Base-by-base conservation (phyloP, 2,888 invertebrate genomes). In the Sarcophaga rosellei region DNA sequence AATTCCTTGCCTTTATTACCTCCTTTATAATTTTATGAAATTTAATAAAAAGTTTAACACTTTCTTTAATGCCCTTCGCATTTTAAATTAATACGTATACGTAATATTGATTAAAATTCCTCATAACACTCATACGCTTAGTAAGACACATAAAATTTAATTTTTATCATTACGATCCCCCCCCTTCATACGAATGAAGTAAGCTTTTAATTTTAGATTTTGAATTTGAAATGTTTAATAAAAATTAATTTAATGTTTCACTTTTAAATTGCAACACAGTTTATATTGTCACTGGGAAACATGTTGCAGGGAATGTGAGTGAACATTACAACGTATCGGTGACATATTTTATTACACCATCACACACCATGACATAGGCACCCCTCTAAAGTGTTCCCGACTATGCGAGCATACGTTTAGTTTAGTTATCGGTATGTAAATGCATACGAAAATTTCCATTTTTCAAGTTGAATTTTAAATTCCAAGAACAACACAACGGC, bases 381-480 rank as follows among this genome's bases (percentile, higher is more conserved):
- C 23, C 12, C 45, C 12, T 10, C 35, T 0, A 35, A 35, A 35
- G 8, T 35, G 35, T 10, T 10, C 35, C 6, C 35, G 0, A 35
- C 35, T 35, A 35, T 1, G 35, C 2, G 10, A 35, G 53, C 53
- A 53, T 53, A 15, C 53, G 53, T 53, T 53, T 53, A 47, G 47
- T 15, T 47, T 15, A 53, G 35, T 35, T 35, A 53, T 17, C 15
- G 15, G 17, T 53, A 53, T 53, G 3, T 45, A 66, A 44, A 44
- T 66, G 66, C 44, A n/a, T 44, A 66, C 35, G 66, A 20, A 66
- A 84, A 84, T 84, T 84, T 84, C 15, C 84, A 84, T 84, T 75
- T 80, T 80, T 75, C 70, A 74, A 47, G 61, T 75, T 84, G 75
- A 76, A 65, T 84, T 75, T 75, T 23, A 84, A 75, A 75, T 75